Percentiles rank a stretch among this genome's conserved stretches.
Conservation (phyloP, 1,140 invertebrate genomes). For the Lepidostoma basale region DNA sequence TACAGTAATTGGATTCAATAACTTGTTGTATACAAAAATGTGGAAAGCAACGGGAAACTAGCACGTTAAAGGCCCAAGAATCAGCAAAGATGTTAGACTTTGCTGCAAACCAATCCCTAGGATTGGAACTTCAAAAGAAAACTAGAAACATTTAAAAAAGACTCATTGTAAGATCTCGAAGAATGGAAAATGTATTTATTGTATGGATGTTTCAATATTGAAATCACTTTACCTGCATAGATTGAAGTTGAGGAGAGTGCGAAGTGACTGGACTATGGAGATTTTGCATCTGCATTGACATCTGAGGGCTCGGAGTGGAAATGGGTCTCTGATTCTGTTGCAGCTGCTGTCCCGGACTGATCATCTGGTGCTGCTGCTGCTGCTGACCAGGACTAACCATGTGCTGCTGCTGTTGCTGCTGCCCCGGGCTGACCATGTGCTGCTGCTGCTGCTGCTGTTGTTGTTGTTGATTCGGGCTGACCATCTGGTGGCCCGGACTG, state of each 20-base stretch:
- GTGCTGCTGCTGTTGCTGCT: slow-evolving; percentile 49
- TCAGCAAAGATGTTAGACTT: too few relatives aligned
- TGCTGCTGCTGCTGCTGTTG: background rate
- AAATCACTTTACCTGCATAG: slow-evolving; percentile 49
- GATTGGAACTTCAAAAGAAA: too few relatives aligned
- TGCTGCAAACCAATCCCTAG: too few relatives aligned
- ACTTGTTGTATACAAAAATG: too few relatives aligned
- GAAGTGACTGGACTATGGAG: slow-evolving; percentile 59
- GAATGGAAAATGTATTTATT: background rate
- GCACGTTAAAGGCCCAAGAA: too few relatives aligned
- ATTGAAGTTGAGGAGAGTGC: slow-evolving; percentile 59
- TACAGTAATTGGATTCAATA: too few relatives aligned
- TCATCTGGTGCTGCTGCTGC: slow-evolving; percentile 62
- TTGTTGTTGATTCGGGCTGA: background rate
- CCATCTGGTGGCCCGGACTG: slow-evolving; percentile 14
- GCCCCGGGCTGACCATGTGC: slow-evolving; percentile 47
- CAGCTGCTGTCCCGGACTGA: slow-evolving; percentile 54
- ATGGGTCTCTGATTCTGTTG: slow-evolving; percentile 59
- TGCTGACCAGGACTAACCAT: slow-evolving; percentile 54
- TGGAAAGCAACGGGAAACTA: too few relatives aligned
- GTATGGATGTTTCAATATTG: too few relatives aligned
- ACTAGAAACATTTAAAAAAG: too few relatives aligned
- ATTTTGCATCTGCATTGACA: slow-evolving; percentile 56
- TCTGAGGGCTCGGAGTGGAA: slow-evolving; percentile 59
- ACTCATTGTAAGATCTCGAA: too few relatives aligned